phyloP scores from a whole-genome alignment of 2,113 vertebrate species.

The Anolis carolinensis region DNA sequence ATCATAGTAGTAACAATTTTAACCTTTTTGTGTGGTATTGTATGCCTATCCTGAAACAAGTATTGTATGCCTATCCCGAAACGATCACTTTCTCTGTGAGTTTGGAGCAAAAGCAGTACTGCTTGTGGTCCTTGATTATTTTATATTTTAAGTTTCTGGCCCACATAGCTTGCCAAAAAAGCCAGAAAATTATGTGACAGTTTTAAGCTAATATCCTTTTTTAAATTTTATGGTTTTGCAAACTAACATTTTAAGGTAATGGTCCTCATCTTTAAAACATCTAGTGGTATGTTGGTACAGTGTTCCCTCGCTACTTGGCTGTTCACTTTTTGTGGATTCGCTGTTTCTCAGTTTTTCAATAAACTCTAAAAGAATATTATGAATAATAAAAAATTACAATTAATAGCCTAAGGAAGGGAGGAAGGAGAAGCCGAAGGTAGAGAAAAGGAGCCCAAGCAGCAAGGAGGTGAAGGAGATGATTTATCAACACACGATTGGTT shows the following conservation, averaged over 20 bases:
- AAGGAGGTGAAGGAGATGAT: too few relatives aligned
- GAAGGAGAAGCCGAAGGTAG: too few relatives aligned
- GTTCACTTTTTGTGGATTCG: too few relatives aligned
- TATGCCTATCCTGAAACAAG: not conserved
- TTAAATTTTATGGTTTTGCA: not conserved
- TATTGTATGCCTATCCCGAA: not conserved
- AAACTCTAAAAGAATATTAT: too few relatives aligned
- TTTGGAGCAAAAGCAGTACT: not conserved
- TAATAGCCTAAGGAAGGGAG: too few relatives aligned
- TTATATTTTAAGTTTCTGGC: not conserved
- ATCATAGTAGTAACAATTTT: too few relatives aligned
- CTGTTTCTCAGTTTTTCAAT: too few relatives aligned
- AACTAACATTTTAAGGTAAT: not conserved
- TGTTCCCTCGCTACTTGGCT: too few relatives aligned
- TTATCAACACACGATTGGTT: too few relatives aligned
- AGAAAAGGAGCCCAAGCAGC: too few relatives aligned
- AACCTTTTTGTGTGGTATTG: not conserved
- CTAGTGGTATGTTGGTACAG: not conserved
- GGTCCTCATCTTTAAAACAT: not conserved
- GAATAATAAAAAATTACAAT: too few relatives aligned
- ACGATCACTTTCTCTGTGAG: not conserved
- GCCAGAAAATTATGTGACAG: not conserved
- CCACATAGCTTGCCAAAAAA: not conserved
- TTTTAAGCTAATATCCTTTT: not conserved
- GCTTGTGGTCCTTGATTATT: not conserved